These are phyloP conservation scores for Tyrannus savana DNA, from an alignment of 2,113 vertebrate species.

Conservation along the genomic window DNA sequence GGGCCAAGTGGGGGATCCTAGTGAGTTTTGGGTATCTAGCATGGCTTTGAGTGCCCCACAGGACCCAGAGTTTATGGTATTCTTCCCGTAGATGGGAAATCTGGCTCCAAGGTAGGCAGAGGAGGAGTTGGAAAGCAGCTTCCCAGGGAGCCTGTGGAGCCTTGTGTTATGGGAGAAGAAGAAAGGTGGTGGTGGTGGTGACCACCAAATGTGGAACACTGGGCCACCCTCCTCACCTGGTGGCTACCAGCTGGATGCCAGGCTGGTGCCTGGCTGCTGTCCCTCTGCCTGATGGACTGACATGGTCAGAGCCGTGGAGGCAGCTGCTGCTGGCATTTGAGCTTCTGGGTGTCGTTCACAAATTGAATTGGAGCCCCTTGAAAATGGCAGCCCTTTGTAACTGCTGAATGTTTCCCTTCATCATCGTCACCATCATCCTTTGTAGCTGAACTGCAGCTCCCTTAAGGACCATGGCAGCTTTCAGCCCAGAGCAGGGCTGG, in stretches of 20 bases:
- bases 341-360: background rate
- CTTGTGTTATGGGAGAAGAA: background rate
- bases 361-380: background rate
- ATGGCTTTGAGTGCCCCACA: background rate
- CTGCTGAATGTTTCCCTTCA: background rate
- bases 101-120: background rate
- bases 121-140: background rate
- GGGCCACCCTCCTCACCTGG: background rate
- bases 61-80: background rate
- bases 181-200: background rate
- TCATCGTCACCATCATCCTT: background rate
- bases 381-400: background rate
- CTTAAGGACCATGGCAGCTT: background rate
- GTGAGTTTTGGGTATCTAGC: background rate
- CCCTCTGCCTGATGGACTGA: background rate
- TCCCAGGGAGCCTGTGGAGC: background rate
- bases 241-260: background rate
- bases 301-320: fast-evolving
- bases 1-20: background rate
- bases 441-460: background rate
- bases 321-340: background rate
- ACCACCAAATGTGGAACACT: background rate
- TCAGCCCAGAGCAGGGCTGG: background rate
- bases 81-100: background rate
- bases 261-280: background rate